Conservation (phyloP, 1,140 invertebrate species). For the Idris sp. region DNA sequence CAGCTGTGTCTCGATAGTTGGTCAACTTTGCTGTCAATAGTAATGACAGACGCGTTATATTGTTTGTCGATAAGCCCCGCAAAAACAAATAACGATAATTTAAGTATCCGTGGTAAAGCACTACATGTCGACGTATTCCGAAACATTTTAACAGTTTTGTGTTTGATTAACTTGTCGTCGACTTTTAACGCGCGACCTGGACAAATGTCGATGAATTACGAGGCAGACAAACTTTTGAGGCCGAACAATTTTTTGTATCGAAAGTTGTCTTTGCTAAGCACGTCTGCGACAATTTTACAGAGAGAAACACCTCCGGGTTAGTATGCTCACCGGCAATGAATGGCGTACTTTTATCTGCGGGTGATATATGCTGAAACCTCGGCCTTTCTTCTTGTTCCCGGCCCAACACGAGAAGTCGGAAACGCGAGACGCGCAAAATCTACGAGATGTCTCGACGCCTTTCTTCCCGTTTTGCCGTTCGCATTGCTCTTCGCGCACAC, state of each 20-base stretch:
- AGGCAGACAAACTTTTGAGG: constrained; percentile 16
- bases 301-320: constrained; percentile 52
- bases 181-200: neutral
- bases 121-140: neutral
- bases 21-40: constrained; percentile 34
- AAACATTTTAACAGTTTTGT: constrained; percentile 13
- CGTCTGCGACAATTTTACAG: constrained; percentile 48
- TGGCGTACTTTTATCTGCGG: constrained; percentile 66
- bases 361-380: constrained; percentile 64
- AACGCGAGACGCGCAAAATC: constrained; percentile 65
- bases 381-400: constrained; percentile 62
- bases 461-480: constrained; percentile 23
- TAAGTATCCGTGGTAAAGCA: constrained; percentile 7
- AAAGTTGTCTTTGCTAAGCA: constrained; percentile 10
- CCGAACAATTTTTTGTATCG: neutral
- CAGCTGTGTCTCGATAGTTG: constrained; percentile 8
- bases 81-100: constrained; percentile 34
- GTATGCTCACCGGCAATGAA: constrained; percentile 61
- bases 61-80: constrained; percentile 13
- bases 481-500: constrained; percentile 20
- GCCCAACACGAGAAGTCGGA: constrained; percentile 62
- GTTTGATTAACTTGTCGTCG: constrained; percentile 15
- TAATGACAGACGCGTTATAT: constrained; percentile 17
- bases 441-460: constrained; percentile 65
- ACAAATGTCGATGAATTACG: constrained; percentile 14